Percentiles rank a stretch among this genome's conserved stretches.
Evolutionary conservation across 2,113 vertebrate species (phyloP).

Genomic region (Trichomycterus rosablanca): DNA sequence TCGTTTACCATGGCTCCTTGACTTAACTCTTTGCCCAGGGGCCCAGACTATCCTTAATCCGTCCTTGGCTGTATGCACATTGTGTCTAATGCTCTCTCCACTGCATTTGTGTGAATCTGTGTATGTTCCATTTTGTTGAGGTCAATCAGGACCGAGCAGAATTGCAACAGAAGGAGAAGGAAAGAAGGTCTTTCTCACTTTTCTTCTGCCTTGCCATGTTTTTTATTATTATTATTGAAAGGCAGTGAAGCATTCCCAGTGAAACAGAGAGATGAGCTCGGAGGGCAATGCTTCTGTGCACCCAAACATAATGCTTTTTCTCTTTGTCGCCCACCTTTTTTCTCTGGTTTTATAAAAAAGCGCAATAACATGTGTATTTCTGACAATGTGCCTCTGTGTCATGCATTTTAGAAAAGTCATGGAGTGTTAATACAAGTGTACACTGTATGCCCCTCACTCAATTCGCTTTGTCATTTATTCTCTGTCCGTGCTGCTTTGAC

Average conservation of each 20-base stretch:
- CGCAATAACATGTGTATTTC: slow-evolving; percentile 22
- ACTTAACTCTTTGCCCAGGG: no score
- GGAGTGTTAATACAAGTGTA: slow-evolving; percentile 6
- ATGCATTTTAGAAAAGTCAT: slow-evolving; percentile 25
- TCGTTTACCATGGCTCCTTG: no score
- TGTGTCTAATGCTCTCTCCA: not conserved
- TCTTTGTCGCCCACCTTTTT: slow-evolving; percentile 26
- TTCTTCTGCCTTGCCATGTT: slow-evolving; percentile 33
- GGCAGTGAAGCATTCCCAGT: slow-evolving; percentile 61
- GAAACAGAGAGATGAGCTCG: slow-evolving; percentile 62
- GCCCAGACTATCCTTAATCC: no score
- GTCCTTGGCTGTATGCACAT: no score
- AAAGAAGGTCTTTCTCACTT: slow-evolving; percentile 24
- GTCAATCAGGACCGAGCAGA: slow-evolving; percentile 46
- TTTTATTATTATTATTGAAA: slow-evolving; percentile 64
- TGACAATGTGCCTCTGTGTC: slow-evolving; percentile 28
- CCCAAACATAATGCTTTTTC: slow-evolving; percentile 53
- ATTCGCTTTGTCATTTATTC: not conserved
- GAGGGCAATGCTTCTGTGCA: slow-evolving; percentile 57
- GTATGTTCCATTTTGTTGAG: slow-evolving; percentile 43
- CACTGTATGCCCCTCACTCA: not conserved
- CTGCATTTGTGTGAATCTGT: slow-evolving; percentile 36
- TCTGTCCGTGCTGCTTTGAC: slow-evolving; percentile 1
- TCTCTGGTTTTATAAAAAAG: slow-evolving; percentile 21
- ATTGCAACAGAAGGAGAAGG: slow-evolving; percentile 56